Percentiles rank a stretch among this genome's conserved stretches.
Conservation (phyloP, 2,797 vertebrate species). For the Pteropus rufus region DNA sequence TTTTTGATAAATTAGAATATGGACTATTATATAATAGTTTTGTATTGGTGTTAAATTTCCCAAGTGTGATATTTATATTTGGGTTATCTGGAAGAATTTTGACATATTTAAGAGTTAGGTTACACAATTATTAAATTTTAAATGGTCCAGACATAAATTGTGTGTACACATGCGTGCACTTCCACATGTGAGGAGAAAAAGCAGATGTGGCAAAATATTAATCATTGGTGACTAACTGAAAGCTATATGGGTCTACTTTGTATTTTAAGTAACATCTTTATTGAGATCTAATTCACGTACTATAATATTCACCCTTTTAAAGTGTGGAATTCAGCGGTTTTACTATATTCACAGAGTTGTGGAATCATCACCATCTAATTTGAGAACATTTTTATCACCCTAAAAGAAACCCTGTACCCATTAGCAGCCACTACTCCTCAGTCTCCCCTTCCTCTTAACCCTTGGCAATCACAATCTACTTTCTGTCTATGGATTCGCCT, state of each 20-base stretch:
- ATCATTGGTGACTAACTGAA: neutral
- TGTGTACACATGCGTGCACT: neutral
- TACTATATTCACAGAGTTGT: neutral
- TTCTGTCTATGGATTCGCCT: neutral
- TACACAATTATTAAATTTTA: neutral
- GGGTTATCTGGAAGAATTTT: neutral
- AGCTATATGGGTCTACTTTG: neutral
- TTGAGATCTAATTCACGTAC: neutral
- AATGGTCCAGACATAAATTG: neutral
- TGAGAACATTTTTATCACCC: neutral
- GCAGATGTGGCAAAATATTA: neutral
- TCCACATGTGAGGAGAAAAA: neutral
- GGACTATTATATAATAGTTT: neutral
- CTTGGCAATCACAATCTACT: neutral
- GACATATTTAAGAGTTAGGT: neutral
- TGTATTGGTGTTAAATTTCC: neutral
- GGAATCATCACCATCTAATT: neutral
- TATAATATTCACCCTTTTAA: neutral
- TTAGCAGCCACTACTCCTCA: neutral
- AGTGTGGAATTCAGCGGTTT: neutral
- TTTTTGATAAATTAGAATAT: neutral
- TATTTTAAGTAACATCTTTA: neutral
- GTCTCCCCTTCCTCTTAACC: neutral
- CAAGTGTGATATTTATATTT: neutral
- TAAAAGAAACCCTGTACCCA: neutral